Base-by-base conservation (phyloP, 2,797 vertebrate species). In the Ceyx erithaca region DNA sequence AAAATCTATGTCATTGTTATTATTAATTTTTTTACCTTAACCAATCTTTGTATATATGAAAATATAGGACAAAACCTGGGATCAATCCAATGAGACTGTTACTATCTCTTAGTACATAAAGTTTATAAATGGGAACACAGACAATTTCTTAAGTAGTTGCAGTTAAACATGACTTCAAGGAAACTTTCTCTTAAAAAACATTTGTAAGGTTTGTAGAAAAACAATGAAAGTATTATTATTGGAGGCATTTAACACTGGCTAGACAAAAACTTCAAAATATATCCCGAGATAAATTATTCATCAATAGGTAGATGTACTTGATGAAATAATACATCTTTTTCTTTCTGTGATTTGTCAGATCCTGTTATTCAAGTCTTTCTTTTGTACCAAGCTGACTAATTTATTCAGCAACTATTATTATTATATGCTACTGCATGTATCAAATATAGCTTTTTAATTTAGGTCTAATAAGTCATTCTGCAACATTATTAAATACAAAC, bases 401-500 rank as follows among this genome's bases (percentile, higher is more conserved):
- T 94, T 93, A 93, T 95, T 93, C 75, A 93, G 9, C 46, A 68
- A 62, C 14, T 80, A 81, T 71, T 77, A 84, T 91, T 95, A 69
- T 95, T 90, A 72, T 77, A 61, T 93, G 43, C 17, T 95, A 70
- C 25, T 66, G 25, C 78, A 76, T 79, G 55, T 89, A 88, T 91
- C 71, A 95, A 82, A 90, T 87, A 85, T 10, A 76, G 43, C 49
- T 66, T 95, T 95, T 92, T 90, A 79, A 94, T 95, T 92, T 94
- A 68, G 15, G 12, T 40, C 77, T 80, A 92, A 77, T 92, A 95
- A 96, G 67, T 92, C 43, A 58, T 94, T 95, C 81, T 94, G 58
- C 23, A 85, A 73, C 40, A n/a, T 91, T 90, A 94, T 93, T 95
- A 96, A 96, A 77, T 93, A 96, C 82, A 95, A 95, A 93, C 92